A percentile compares a stretch with the other conserved stretches of the same genome.
phyloP scores from a whole-genome alignment of 2,888 invertebrate species.

The Gymnoscelis rufifasciata region DNA sequence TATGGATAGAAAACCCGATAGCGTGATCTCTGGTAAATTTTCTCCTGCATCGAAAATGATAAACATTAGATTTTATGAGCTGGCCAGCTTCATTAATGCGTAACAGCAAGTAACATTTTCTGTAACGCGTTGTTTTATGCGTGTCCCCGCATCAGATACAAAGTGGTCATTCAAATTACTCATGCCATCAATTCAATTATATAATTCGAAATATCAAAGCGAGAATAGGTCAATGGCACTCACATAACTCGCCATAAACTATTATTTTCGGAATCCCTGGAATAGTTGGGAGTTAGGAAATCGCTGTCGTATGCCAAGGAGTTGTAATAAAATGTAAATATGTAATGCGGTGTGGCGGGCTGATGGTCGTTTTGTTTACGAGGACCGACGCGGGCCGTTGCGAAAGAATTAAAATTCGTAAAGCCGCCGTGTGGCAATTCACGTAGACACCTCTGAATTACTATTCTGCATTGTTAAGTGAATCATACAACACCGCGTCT shows the following conservation, averaged over 20 bases:
- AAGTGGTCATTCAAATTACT: slow-evolving; percentile 20
- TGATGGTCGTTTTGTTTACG: slow-evolving; percentile 60
- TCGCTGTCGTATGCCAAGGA: slow-evolving; percentile 50
- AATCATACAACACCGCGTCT: slow-evolving; percentile 33
- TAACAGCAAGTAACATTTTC: slow-evolving; percentile 9
- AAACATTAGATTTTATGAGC: slow-evolving; percentile 13
- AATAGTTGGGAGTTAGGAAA: slow-evolving; percentile 52
- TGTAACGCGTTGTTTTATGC: slow-evolving; percentile 9
- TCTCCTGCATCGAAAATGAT: slow-evolving; percentile 25
- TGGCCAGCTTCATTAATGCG: slow-evolving; percentile 8
- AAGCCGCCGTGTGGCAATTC: slow-evolving; percentile 44
- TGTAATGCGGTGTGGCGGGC: slow-evolving; percentile 34
- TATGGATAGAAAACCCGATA: slow-evolving; percentile 16
- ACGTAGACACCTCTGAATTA: slow-evolving; percentile 40
- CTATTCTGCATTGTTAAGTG: slow-evolving; percentile 32
- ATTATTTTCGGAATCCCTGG: slow-evolving; percentile 44
- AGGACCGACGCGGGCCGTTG: slow-evolving; percentile 43
- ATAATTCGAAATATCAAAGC: slow-evolving; percentile 38
- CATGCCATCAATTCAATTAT: slow-evolving; percentile 30
- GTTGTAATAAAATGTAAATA: slow-evolving; percentile 47
- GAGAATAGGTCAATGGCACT: slow-evolving; percentile 58
- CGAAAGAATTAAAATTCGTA: slow-evolving; percentile 49
- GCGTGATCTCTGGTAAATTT: slow-evolving; percentile 11
- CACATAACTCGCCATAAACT: slow-evolving; percentile 44
- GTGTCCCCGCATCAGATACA: slow-evolving; percentile 34